phyloP scores from a whole-genome alignment of 2,888 invertebrate genomes.

The Salticus scenicus region DNA sequence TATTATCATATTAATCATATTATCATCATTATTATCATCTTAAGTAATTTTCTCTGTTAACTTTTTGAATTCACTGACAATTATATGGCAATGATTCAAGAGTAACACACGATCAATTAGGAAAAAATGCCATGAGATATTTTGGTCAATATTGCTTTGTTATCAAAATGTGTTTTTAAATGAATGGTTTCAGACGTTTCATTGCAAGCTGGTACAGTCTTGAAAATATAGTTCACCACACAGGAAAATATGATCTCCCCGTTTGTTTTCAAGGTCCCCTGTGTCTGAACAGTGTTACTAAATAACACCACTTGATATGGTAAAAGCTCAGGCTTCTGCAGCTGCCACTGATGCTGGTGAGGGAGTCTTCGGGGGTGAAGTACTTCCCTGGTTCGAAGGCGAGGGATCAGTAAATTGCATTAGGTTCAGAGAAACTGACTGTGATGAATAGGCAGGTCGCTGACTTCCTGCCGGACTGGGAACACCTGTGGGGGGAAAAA shows the following conservation, averaged over 20 bases:
- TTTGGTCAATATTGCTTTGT: too few species aligned
- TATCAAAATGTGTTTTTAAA: too few species aligned
- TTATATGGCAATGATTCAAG: too few species aligned
- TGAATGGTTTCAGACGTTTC: too few species aligned
- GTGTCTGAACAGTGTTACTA: conserved; percentile 44
- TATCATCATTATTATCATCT: too few species aligned
- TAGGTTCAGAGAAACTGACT: conserved; percentile 52
- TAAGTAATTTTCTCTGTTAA: too few species aligned
- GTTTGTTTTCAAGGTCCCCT: neutral
- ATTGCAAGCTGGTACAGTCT: conserved; percentile 26
- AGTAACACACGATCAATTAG: too few species aligned
- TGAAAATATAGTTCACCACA: neutral
- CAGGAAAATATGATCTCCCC: conserved; percentile 44
- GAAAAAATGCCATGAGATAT: too few species aligned
- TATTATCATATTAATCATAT: too few species aligned
- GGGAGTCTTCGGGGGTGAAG: conserved; percentile 48
- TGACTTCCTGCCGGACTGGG: conserved; percentile 65
- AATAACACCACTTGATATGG: conserved; percentile 51
- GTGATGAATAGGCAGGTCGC: conserved; percentile 60
- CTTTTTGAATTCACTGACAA: too few species aligned
- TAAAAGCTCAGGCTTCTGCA: conserved; percentile 57
- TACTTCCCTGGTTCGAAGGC: conserved; percentile 11
- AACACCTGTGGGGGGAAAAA: conserved; percentile 28
- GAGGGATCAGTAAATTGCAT: conserved; percentile 64
- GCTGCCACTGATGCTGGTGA: conserved; percentile 60